phyloP scores from a whole-genome alignment of 2,888 invertebrate species.

The Eilema griseolum region DNA sequence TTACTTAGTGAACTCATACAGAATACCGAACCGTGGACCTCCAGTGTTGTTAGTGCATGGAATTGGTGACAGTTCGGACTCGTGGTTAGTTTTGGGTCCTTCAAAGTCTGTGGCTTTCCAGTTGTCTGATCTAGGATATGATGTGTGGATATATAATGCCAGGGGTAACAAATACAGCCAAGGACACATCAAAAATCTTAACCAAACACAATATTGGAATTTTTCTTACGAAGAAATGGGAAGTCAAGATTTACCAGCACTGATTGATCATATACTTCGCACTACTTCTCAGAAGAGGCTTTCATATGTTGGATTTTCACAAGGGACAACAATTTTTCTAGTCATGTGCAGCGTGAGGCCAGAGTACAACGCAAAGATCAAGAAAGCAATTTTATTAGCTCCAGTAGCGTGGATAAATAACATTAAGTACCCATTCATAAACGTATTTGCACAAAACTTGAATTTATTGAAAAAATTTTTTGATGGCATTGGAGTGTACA shows the following conservation, averaged over 20 bases:
- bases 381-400: conserved; percentile 73
- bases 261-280: conserved; percentile 71
- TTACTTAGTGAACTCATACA: conserved; percentile 68
- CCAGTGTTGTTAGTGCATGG: conserved; percentile 76
- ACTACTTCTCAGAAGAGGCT: conserved; percentile 61
- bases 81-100: conserved; percentile 76
- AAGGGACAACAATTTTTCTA: conserved; percentile 77
- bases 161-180: conserved; percentile 80
- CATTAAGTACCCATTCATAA: conserved; percentile 66
- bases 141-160: conserved; percentile 77
- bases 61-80: conserved; percentile 78
- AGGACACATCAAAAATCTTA: conserved; percentile 60
- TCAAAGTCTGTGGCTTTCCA: conserved; percentile 69
- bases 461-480: conserved; percentile 54
- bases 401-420: conserved; percentile 73
- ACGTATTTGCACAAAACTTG: conserved; percentile 60
- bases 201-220: conserved; percentile 70
- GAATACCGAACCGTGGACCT: conserved; percentile 71
- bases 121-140: conserved; percentile 70
- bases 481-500: conserved; percentile 64
- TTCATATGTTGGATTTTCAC: conserved; percentile 79
- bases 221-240: conserved; percentile 81
- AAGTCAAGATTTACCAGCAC: conserved; percentile 72
- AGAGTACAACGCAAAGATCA: conserved; percentile 74
- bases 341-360: conserved; percentile 73